Percentiles rank a stretch among this genome's conserved stretches.
Evolutionary conservation across 2,888 invertebrate genomes (phyloP).

Genomic region (Chelonus formosanus): DNA sequence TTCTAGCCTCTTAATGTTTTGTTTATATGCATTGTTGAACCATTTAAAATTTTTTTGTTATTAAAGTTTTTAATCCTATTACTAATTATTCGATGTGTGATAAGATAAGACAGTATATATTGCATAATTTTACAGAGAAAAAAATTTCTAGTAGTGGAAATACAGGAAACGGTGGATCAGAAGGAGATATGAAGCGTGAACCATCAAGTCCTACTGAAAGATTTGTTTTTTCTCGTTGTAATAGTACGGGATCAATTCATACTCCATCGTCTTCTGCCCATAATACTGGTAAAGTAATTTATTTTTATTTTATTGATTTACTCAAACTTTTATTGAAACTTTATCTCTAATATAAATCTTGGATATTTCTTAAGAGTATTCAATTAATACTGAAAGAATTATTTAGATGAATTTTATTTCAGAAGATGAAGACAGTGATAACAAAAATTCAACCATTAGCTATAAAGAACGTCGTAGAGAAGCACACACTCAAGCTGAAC

Average conservation of each 20-base stretch:
- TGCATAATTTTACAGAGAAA: neutral
- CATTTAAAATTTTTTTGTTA: neutral
- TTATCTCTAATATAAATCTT: no score
- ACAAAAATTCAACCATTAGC: conserved; percentile 74
- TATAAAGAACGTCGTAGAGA: conserved; percentile 94
- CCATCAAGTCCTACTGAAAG: conserved; percentile 71
- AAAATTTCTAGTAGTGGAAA: conserved; percentile 34
- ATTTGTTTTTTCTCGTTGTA: conserved; percentile 76
- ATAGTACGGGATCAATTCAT: conserved; percentile 80
- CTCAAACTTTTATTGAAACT: no score
- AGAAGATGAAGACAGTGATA: conserved; percentile 74
- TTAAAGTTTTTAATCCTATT: neutral
- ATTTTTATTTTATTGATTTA: conserved; percentile 15
- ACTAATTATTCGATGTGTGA: neutral
- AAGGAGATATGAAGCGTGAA: conserved; percentile 67
- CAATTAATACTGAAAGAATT: neutral
- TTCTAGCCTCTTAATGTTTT: neutral
- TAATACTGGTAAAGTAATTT: conserved; percentile 73
- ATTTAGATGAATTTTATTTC: neutral
- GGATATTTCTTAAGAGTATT: conserved; percentile 14
- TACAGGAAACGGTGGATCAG: conserved; percentile 50
- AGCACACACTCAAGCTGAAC: conserved; percentile 96
- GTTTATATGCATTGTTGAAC: neutral
- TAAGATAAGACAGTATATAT: neutral
- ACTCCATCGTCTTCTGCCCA: conserved; percentile 83